These are phyloP conservation scores for Vulpes vulpes DNA, from an alignment of 2,113 vertebrate species.

Conservation along the genomic window DNA sequence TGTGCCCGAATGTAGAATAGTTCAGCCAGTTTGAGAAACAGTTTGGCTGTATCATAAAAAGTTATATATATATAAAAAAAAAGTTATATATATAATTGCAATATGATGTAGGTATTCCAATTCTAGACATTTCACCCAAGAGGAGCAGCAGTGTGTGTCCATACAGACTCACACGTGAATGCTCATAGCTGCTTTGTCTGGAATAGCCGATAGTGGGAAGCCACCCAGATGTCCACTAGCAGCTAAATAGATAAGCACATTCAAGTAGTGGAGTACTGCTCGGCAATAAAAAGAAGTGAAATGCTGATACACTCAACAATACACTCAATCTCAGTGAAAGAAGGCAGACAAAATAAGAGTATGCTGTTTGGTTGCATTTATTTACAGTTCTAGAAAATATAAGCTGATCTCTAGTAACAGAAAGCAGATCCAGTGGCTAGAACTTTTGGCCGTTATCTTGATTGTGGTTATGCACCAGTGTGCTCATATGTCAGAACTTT, in stretches of 20 bases:
- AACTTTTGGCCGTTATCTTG: background rate
- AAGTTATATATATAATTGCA: conserved; percentile 12
- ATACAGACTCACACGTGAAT: background rate
- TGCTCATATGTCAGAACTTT: background rate
- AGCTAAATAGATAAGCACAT: background rate
- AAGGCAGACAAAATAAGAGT: background rate
- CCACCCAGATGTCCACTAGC: background rate
- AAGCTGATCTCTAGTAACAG: background rate
- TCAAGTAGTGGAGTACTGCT: background rate
- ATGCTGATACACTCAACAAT: background rate
- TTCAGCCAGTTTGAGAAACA: background rate
- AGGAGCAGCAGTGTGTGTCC: background rate
- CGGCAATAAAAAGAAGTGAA: conserved; percentile 21
- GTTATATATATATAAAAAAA: background rate
- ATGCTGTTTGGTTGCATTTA: background rate
- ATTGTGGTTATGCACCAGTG: background rate
- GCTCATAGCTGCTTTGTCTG: background rate
- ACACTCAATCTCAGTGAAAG: background rate
- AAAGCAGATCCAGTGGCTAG: background rate
- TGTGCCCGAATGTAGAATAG: background rate
- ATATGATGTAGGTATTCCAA: background rate
- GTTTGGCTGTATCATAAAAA: background rate
- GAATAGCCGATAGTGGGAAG: background rate
- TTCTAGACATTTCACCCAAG: background rate
- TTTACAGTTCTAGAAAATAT: conserved; percentile 33